Base-by-base conservation (phyloP, 2,888 invertebrate species). In the Ligdia adustata region DNA sequence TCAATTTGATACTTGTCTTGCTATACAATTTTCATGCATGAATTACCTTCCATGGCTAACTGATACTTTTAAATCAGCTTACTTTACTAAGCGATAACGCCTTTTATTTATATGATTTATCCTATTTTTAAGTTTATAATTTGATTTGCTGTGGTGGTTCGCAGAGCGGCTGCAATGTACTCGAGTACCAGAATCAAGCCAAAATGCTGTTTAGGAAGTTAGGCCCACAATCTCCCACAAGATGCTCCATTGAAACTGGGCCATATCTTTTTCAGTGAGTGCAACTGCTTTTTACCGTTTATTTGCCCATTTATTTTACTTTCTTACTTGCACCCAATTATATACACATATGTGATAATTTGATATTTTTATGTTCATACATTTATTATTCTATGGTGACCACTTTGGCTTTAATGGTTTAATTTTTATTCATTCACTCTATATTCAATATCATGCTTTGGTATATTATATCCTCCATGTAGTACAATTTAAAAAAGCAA, bases 171-270 rank as follows among this genome's bases (percentile, higher is more conserved):
- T 94, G 96, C 82, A 97, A 94, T 90, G 94, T 99, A 76, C 91
- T 98, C 85, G 99, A 99, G 80, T 99, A 99, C 85, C 99, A 99
- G 86, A 99, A 98, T 85, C 99, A 99, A 91, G 99, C 99, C 22
- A 99, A 99, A 92, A 95, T 98, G 95, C 92, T 99, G 69, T 99
- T 99, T 91, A 93, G 97, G 70, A 98, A 98, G 90, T 91, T 99
- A 72, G 96, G 95, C 62, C 94, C 95, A 24, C 95, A 96, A 73
- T 98, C 99, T 47, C 99, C 99, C 49, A 88, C 93, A 16, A 93
- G 96, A 76, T 98, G 99, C 87, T 97, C 97, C 68, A 96, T 99
- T 72, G 99, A 99, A 92, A 98, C 98, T 48, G 99, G 98, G 58
- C 96, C 97, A 50, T 99, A 96, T 91, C 93, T 98, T 78, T 99